These are phyloP conservation scores for Pterostichus madidus DNA, from an alignment of 2,888 invertebrate genomes.

Conservation along the genomic window DNA sequence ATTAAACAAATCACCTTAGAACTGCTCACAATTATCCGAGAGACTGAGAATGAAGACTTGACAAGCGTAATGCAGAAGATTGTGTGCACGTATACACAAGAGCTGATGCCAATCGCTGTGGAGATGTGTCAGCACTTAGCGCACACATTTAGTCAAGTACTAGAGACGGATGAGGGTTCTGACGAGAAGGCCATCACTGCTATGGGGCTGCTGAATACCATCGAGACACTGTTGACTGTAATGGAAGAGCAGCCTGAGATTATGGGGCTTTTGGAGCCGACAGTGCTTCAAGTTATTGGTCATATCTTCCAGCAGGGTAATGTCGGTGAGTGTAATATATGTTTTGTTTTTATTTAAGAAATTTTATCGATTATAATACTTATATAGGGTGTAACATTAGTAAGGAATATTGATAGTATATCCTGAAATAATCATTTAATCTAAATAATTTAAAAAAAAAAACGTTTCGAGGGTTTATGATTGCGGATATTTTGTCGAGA, in stretches of 20 bases:
- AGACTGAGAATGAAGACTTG: constrained; percentile 98
- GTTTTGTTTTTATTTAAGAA: constrained; percentile 79
- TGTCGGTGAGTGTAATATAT: constrained; percentile 73
- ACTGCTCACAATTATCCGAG: constrained; percentile 92
- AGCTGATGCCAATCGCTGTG: constrained; percentile 94
- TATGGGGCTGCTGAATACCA: constrained; percentile 97
- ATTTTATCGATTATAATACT: constrained; percentile 74
- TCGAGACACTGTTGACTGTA: constrained; percentile 95
- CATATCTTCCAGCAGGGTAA: constrained; percentile 87
- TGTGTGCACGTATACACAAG: constrained; percentile 93
- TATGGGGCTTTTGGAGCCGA: constrained; percentile 93
- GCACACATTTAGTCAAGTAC: constrained; percentile 85
- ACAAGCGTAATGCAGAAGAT: constrained; percentile 97
- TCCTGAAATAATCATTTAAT: too few species aligned
- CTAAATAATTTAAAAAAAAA: too few species aligned
- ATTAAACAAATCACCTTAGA: constrained; percentile 91
- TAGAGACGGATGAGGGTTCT: constrained; percentile 91
- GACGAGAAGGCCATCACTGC: constrained; percentile 98
- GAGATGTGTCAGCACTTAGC: constrained; percentile 97
- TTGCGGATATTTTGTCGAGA: too few species aligned
- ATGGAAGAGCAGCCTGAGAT: constrained; percentile 94
- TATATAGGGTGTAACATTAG: too few species aligned
- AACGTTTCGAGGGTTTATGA: too few species aligned
- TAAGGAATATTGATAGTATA: too few species aligned
- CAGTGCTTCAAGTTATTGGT: constrained; percentile 93